Evolutionary conservation across 2,888 invertebrate genomes (phyloP), one percentile per base, ranked within the genome.

Genomic region (Xestia xanthographa): DNA sequence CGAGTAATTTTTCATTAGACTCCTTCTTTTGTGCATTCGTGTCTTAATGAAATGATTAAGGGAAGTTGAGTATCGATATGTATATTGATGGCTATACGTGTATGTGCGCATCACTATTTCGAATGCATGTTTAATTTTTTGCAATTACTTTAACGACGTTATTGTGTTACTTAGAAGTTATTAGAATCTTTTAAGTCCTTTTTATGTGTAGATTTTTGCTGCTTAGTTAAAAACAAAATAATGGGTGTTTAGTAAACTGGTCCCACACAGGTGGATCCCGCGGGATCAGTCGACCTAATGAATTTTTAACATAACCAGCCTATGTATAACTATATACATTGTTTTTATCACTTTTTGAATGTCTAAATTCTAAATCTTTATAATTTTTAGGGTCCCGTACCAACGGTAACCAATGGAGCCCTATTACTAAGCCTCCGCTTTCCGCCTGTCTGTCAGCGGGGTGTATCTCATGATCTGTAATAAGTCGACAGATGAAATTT

Each of bases 1-100:
- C 92, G 87, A 85, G 92, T 92, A 93, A 94, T 94, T 92, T 93
- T 93, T 94, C 93, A 95, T 94, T 93, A 92, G 80, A 89, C 82
- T 93, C 91, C 88, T 93, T 90, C 90, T 93, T 93, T 94, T 95
- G 92, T 91, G 87, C 79, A 82, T 77, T 83, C 79, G 85, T 91
- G 90, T 88, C 90, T 89, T 94, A 95, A 95, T 95, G 92, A 94
- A 94, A 93, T 94, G 93, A 94, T 94, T 94, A 92, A 92, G 92
- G 93, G 92, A 93, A 92, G 92, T 92, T 85, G 90, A 83, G 87
- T 86, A 85, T 88, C 86, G 88, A 83, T 86, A 84, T 81, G 38
- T 75, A 74, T 67, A 29, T 70, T 70, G 66, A 72, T 72, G 41
- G 17, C 48, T 84, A 78, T 69, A 75, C 38, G 50, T 68, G 60